A percentile compares a stretch with the other conserved stretches of the same genome.
Evolutionary conservation across 2,113 vertebrate species (phyloP).

Genomic region (Brienomyrus brachyistius): DNA sequence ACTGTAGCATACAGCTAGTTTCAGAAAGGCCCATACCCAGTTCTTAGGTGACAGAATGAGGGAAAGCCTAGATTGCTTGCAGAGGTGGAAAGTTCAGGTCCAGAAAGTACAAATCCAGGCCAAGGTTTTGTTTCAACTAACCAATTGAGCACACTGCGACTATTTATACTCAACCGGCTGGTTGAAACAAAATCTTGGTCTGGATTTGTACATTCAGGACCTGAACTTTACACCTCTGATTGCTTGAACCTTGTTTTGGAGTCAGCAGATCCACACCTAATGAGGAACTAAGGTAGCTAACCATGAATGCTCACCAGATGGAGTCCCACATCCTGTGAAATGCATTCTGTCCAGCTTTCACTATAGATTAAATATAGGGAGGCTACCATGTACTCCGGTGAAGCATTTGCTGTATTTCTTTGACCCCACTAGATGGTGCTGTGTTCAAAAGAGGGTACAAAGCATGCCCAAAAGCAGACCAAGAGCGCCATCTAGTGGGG

Average conservation of each 20-base stretch:
- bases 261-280: neutral
- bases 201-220: too few species aligned
- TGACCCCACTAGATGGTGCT: neutral
- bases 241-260: neutral
- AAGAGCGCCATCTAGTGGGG: neutral
- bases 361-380: neutral
- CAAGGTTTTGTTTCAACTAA: too few species aligned
- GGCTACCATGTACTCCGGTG: neutral
- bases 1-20: neutral
- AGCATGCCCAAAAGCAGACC: neutral
- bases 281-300: neutral
- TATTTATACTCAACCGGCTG: too few species aligned
- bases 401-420: neutral
- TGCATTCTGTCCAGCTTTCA: neutral
- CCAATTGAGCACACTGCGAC: too few species aligned
- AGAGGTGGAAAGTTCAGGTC: too few species aligned
- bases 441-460: neutral
- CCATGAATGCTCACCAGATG: neutral
- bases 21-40: neutral
- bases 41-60: neutral
- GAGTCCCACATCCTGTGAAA: neutral
- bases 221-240: neutral
- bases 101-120: too few species aligned
- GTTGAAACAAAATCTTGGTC: too few species aligned
- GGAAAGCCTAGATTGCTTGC: neutral